These are phyloP conservation scores for Heliangelus exortis DNA, from an alignment of 2,797 vertebrate genomes.

Conservation along the genomic window DNA sequence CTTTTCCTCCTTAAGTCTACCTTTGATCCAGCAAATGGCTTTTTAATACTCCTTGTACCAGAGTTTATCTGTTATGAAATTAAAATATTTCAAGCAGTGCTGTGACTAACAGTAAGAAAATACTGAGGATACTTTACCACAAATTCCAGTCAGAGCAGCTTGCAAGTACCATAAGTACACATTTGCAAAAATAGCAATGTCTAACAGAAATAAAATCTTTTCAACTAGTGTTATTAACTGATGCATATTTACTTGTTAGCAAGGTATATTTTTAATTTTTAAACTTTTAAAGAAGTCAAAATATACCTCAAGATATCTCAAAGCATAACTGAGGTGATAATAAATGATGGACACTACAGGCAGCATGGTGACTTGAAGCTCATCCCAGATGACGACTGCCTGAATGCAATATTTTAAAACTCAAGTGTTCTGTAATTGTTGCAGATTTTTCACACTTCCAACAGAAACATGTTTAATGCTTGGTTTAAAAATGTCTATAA, in stretches of 20 bases:
- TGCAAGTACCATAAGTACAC: neutral
- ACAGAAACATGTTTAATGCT: conserved; percentile 12
- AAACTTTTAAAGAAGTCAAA: conserved; percentile 8
- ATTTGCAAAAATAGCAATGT: neutral
- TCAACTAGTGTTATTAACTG: neutral
- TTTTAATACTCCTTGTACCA: neutral
- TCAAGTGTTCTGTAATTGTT: conserved; percentile 28
- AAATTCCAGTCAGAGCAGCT: neutral
- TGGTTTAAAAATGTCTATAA: conserved; percentile 27
- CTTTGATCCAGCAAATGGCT: neutral
- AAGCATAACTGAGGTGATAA: conserved; percentile 27
- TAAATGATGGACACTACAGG: neutral
- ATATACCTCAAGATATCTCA: neutral
- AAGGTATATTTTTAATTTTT: conserved; percentile 1
- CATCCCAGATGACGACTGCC: neutral
- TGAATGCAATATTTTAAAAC: conserved; percentile 23
- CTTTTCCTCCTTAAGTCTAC: neutral
- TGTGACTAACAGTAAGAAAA: conserved; percentile 24
- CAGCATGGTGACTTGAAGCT: conserved; percentile 13
- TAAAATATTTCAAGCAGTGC: neutral
- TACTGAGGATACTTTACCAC: neutral
- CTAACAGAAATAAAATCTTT: conserved; percentile 16
- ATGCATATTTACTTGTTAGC: neutral
- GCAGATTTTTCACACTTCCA: conserved; percentile 43
- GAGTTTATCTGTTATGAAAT: neutral